Evolutionary conservation across 2,888 invertebrate genomes (phyloP), one percentile per base, ranked within the genome.

Genomic region (Chirona hameri): DNA sequence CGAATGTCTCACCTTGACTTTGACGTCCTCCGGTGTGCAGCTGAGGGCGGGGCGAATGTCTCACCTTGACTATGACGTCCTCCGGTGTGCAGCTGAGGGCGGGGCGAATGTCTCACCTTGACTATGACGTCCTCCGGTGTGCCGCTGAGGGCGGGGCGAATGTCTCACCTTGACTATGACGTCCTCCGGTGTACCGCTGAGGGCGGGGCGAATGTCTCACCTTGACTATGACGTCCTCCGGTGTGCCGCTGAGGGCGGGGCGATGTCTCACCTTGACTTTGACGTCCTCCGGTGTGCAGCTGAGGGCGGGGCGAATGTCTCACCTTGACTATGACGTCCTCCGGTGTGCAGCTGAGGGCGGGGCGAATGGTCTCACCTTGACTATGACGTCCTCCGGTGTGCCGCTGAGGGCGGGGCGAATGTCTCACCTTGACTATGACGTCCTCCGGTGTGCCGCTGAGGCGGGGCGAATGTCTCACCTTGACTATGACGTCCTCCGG

Each of bases 311-410:
- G 27, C 24, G 57, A 9, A 24, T 7, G 57, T 24, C 83, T 85
- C 88, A 92, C 92, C 90, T 93, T 93, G 76, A 93, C 91, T 85
- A 93, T 91, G 52, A 93, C 92, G 86, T 93, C 93, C 88, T 92
- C 85, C 0, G 85, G 84, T 15, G 84, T 83, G 9, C 83, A 84
- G 65, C 82, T 84, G 81, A 72, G 84, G 76, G n/a, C n/a, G n/a
- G n/a, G n/a, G n/a, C n/a, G n/a, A n/a, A n/a, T n/a, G n/a, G n/a
- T n/a, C n/a, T n/a, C n/a, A n/a, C n/a, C n/a, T n/a, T 12, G 7
- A 52, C 52, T 18, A 52, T 18, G 18, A 52, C 52, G 52, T 12
- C 52, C 52, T 52, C 52, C 18, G 12, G 52, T 52, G 52, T 52
- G 1, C 18, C 52, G 2, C 7, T 21, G 39, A 27, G 18, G 79